phyloP scores from a whole-genome alignment of 2,113 vertebrate species.

The Paralichthys olivaceus region DNA sequence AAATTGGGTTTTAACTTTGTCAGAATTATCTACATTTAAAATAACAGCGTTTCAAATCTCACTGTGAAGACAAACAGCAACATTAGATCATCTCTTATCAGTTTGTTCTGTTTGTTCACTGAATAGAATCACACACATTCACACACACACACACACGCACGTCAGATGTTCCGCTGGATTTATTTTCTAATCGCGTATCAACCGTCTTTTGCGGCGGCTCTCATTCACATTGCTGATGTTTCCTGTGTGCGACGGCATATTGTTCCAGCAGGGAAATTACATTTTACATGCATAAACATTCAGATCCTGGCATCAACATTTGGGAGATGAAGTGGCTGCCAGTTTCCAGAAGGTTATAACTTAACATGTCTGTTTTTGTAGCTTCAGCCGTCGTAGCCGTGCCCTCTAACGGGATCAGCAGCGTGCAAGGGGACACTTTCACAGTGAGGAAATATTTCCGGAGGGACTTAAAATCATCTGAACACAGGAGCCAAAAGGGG shows the following conservation, averaged over 20 bases:
- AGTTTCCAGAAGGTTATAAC: slow-evolving; percentile 43
- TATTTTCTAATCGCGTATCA: no score
- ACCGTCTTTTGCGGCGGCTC: no score
- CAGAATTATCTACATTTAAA: neutral
- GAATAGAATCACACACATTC: no score
- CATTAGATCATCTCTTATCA: neutral
- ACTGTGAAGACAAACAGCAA: neutral
- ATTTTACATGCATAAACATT: slow-evolving; percentile 41
- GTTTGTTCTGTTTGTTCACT: no score
- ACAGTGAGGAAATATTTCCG: slow-evolving; percentile 33
- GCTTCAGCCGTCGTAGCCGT: slow-evolving; percentile 13
- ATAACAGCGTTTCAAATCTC: neutral
- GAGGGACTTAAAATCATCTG: slow-evolving; percentile 31
- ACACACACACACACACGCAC: no score
- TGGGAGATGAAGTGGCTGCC: slow-evolving; percentile 32
- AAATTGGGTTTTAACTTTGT: neutral
- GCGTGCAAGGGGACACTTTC: slow-evolving; percentile 33
- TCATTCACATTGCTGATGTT: neutral
- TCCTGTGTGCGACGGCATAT: neutral
- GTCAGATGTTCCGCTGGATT: no score
- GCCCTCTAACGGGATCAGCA: slow-evolving; percentile 46
- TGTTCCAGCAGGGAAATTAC: slow-evolving; percentile 17
- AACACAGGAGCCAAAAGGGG: slow-evolving; percentile 25
- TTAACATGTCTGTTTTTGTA: slow-evolving; percentile 43
- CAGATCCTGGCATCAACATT: slow-evolving; percentile 31